These are phyloP conservation scores for Sceloporus undulatus DNA, from an alignment of 2,113 vertebrate species.

Conservation along the genomic window DNA sequence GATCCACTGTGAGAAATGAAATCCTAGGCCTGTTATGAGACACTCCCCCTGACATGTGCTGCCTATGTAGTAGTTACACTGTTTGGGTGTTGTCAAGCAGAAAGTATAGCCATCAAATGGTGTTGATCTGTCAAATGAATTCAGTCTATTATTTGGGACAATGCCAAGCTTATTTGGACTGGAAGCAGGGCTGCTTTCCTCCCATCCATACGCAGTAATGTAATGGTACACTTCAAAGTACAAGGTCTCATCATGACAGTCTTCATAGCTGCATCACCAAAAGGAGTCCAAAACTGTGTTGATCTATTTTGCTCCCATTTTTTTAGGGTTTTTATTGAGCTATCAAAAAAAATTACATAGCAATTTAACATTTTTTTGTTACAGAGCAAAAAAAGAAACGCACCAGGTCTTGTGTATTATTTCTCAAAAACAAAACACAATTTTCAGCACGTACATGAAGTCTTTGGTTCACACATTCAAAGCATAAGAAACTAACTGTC, in stretches of 20 bases:
- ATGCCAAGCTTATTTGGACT: constrained; percentile 60
- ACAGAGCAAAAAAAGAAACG: too few species aligned
- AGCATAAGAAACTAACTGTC: too few species aligned
- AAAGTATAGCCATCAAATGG: constrained; percentile 66
- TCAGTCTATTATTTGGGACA: constrained; percentile 66
- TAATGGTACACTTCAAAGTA: background rate
- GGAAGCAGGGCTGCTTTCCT: constrained; percentile 9
- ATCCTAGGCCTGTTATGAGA: constrained; percentile 66
- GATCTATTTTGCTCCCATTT: too few species aligned
- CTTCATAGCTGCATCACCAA: background rate
- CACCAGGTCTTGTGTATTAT: too few species aligned
- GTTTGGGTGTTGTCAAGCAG: constrained; percentile 67
- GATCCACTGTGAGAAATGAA: constrained; percentile 73
- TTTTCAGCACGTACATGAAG: too few species aligned
- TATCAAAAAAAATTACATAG: too few species aligned
- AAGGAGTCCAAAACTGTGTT: background rate
- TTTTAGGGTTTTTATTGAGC: too few species aligned
- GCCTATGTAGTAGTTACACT: constrained; percentile 72
- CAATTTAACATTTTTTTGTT: too few species aligned
- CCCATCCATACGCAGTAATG: background rate
- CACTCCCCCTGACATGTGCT: constrained; percentile 68
- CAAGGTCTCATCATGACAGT: background rate
- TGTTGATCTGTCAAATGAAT: constrained; percentile 73
- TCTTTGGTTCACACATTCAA: too few species aligned
- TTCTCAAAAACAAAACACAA: too few species aligned